Evolutionary conservation across 2,797 vertebrate species (phyloP).

Genomic region (Mus minutoides): DNA sequence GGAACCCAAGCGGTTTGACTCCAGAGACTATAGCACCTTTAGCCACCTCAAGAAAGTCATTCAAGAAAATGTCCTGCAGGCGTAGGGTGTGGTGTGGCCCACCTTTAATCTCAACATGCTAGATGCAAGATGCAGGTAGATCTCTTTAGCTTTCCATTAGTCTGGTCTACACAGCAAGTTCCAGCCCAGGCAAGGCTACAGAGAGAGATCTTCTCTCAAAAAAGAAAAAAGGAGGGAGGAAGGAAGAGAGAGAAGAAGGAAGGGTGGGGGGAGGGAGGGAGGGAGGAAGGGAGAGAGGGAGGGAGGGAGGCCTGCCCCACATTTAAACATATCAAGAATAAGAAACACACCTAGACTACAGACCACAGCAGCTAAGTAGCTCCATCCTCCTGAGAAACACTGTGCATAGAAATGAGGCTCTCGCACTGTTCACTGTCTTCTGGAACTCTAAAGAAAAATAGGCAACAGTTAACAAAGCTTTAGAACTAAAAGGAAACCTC

Average conservation of each 20-base stretch:
- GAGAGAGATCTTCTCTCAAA: not conserved
- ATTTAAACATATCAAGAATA: not conserved
- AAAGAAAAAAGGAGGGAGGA: not conserved
- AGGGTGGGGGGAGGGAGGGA: fast-evolving
- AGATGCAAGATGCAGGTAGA: not conserved
- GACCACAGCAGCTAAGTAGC: conserved; percentile 85
- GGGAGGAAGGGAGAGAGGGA: not conserved
- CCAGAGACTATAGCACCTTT: not conserved
- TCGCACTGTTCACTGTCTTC: conserved; percentile 96
- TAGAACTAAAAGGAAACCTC: not conserved
- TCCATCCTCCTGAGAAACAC: conserved; percentile 89
- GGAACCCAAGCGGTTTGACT: not conserved
- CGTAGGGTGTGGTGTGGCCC: not conserved
- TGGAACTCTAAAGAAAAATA: conserved; percentile 87
- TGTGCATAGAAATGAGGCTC: conserved; percentile 95
- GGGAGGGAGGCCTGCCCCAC: not conserved
- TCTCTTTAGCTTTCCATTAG: not conserved
- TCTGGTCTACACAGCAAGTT: not conserved
- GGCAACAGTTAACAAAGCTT: conserved; percentile 17
- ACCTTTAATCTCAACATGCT: not conserved
- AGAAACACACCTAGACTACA: conserved; percentile 71
- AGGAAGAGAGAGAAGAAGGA: fast-evolving
- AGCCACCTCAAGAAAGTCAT: conserved; percentile 41
- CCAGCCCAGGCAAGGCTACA: not conserved
- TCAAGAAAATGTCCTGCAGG: not conserved